A percentile compares a stretch with the other conserved stretches of the same genome.
phyloP scores from a whole-genome alignment of 2,888 invertebrate species.

The Stegana nigrithorax region DNA sequence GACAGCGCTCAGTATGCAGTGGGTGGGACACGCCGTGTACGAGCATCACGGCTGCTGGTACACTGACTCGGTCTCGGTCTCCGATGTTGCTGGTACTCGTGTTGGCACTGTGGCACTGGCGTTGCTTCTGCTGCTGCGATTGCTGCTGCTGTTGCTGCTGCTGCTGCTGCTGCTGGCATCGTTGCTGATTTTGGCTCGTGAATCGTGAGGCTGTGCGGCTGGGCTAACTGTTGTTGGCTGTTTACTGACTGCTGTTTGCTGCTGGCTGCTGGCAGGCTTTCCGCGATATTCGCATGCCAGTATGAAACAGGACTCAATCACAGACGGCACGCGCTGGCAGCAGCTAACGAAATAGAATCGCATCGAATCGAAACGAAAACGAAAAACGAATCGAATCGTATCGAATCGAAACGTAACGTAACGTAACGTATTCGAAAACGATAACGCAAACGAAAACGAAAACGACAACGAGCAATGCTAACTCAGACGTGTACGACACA shows the following conservation, averaged over 20 bases:
- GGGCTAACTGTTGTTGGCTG: background rate
- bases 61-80: too few relatives aligned
- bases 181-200: conserved; percentile 30
- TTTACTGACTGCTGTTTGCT: background rate
- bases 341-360: background rate
- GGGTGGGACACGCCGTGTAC: too few relatives aligned
- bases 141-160: background rate
- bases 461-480: background rate
- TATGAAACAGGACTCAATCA: conserved; percentile 59
- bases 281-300: conserved; percentile 23
- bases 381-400: background rate
- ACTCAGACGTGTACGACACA: background rate
- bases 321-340: conserved; percentile 55
- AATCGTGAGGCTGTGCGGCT: background rate
- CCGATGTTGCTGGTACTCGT: too few relatives aligned
- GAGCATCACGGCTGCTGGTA: too few relatives aligned
- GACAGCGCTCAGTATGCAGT: too few relatives aligned
- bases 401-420: background rate
- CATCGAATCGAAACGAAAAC: background rate
- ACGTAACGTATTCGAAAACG: too few relatives aligned
- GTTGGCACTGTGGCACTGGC: too few relatives aligned
- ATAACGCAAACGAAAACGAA: too few relatives aligned
- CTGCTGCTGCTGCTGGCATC: conserved; percentile 23
- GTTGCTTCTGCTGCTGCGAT: conserved; percentile 12
- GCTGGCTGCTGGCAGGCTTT: background rate